Evolutionary conservation across 2,797 vertebrate genomes (phyloP).

Genomic region (Lepus townsendii): DNA sequence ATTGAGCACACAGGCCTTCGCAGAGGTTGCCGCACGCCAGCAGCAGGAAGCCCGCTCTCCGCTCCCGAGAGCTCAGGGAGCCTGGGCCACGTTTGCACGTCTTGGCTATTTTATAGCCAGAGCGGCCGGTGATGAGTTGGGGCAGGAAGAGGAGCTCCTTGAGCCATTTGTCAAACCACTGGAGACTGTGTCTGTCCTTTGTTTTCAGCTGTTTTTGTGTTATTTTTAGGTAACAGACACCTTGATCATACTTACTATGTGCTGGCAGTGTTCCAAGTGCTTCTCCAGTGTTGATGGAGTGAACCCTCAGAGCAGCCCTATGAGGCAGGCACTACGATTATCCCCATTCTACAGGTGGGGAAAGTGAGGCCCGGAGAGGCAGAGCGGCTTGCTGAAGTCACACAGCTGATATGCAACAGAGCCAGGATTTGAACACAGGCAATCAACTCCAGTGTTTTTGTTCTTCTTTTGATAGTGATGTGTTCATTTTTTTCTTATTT

Average conservation of each 20-base stretch:
- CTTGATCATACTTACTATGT: constrained; percentile 6
- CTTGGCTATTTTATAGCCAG: constrained; percentile 53
- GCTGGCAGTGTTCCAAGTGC: background rate
- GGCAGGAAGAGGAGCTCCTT: constrained; percentile 55
- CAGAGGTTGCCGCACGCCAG: constrained; percentile 38
- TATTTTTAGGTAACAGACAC: constrained; percentile 46
- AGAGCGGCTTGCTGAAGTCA: constrained; percentile 41
- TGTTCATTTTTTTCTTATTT: no score
- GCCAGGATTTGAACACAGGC: background rate
- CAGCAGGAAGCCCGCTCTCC: constrained; percentile 30
- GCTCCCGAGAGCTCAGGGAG: background rate
- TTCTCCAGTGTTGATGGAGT: constrained; percentile 62
- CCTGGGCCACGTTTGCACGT: constrained; percentile 35
- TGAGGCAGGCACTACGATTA: background rate
- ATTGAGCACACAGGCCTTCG: constrained; percentile 51
- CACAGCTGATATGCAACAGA: constrained; percentile 52
- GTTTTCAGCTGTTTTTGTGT: constrained; percentile 56
- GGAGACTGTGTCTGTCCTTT: constrained; percentile 2
- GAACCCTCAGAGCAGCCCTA: background rate
- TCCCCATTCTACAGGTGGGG: background rate
- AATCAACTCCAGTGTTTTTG: background rate
- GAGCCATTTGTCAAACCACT: constrained; percentile 42
- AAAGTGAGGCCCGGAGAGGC: constrained; percentile 56
- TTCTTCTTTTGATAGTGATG: background rate
- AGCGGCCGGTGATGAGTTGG: background rate